Conservation (phyloP, 2,888 invertebrate genomes). For the Scaptomyza cyrtandrae region DNA sequence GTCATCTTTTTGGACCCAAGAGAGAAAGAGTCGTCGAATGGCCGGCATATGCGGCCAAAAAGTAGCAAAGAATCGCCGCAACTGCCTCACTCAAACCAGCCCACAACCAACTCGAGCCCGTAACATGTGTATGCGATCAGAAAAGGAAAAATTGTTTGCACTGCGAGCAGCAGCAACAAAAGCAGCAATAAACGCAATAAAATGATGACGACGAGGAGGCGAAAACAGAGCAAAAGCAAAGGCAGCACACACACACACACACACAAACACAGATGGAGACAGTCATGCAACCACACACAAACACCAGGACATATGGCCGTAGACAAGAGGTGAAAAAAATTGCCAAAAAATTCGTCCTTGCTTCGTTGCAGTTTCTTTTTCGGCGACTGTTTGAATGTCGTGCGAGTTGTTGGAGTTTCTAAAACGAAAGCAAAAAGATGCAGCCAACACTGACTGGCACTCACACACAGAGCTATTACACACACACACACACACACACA, state of each 20-base stretch:
- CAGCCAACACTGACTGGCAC: conserved; percentile 33
- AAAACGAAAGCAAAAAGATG: conserved; percentile 82
- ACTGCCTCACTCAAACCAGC: conserved; percentile 20
- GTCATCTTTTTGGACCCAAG: conserved; percentile 36
- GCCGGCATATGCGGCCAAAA: conserved; percentile 31
- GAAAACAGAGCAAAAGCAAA: conserved; percentile 54
- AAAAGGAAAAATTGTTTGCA: conserved; percentile 56
- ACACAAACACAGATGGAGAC: background rate
- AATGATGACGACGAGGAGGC: conserved; percentile 32
- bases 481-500: conserved; percentile 18
- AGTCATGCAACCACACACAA: conserved; percentile 4
- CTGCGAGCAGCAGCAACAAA: conserved; percentile 20
- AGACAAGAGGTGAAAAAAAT: conserved; percentile 66
- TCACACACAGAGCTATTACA: background rate
- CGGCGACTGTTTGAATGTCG: conserved; percentile 63
- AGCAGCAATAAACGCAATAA: conserved; percentile 40
- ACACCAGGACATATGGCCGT: conserved; percentile 19
- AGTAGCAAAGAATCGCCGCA: conserved; percentile 44
- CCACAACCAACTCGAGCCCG: conserved; percentile 3
- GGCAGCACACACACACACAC: conserved; percentile 24
- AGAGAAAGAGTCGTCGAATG: conserved; percentile 3
- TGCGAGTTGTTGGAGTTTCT: conserved; percentile 70
- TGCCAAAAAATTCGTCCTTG: conserved; percentile 84
- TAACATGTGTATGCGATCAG: conserved; percentile 18
- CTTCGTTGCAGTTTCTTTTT: conserved; percentile 84